Percentiles rank a stretch among this genome's conserved stretches.
These are phyloP conservation scores for Amphiprion clarkii DNA, from an alignment of 2,797 vertebrate genomes.

Conservation along the genomic window DNA sequence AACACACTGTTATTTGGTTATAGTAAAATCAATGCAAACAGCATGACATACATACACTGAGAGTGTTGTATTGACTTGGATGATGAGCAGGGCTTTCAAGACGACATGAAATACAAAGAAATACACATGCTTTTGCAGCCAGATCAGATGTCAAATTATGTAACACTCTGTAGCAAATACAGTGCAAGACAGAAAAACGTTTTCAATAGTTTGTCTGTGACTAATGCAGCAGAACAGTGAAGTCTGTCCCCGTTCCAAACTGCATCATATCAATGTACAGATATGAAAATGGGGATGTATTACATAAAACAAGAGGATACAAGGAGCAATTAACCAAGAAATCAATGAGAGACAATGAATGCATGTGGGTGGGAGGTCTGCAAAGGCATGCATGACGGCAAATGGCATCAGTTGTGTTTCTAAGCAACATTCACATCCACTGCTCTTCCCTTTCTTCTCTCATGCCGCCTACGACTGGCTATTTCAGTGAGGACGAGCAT, in stretches of 20 bases:
- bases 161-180: conserved; percentile 3
- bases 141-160: conserved; percentile 13
- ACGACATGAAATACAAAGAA: not conserved
- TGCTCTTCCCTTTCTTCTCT: conserved; percentile 59
- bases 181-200: not conserved
- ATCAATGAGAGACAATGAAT: conserved; percentile 38
- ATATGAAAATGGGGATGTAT: conserved; percentile 13
- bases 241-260: not conserved
- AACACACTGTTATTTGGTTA: not conserved
- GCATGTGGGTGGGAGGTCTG: conserved; percentile 69
- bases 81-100: not conserved
- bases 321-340: not conserved
- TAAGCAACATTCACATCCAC: conserved; percentile 78
- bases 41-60: not conserved
- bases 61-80: not conserved
- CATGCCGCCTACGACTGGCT: conserved; percentile 64
- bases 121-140: conserved; percentile 9
- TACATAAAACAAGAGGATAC: conserved; percentile 10
- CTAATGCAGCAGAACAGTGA: not conserved
- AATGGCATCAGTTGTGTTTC: conserved; percentile 72
- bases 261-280: conserved; percentile 17
- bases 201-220: not conserved
- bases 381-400: conserved; percentile 54
- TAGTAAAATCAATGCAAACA: conserved; percentile 28
- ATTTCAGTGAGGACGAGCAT: conserved; percentile 46